These are phyloP conservation scores for Mesocentrotus franciscanus DNA, from an alignment of 53 echinoderm and acorn worm genomes.

Conservation along the genomic window DNA sequence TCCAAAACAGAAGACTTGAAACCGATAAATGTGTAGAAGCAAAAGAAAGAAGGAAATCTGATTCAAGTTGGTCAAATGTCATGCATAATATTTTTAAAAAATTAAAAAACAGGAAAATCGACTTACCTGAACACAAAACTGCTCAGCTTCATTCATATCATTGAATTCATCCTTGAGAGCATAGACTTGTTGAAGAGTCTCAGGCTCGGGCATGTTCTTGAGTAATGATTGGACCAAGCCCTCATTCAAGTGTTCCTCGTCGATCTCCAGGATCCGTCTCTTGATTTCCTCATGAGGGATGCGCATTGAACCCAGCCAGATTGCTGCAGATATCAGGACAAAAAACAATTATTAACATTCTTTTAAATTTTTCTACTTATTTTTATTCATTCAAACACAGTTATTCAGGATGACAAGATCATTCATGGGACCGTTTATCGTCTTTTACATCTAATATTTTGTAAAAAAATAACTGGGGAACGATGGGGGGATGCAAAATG, in stretches of 20 bases:
- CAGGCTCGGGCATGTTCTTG: constrained; percentile 91
- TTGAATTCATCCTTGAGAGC: constrained; percentile 82
- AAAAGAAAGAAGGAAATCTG: background rate
- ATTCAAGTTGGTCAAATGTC: too few species aligned
- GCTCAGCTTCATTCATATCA: constrained; percentile 94
- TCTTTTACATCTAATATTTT: background rate
- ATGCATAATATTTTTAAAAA: background rate
- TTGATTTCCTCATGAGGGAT: constrained; percentile 84
- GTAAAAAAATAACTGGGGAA: background rate
- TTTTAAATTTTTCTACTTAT: background rate
- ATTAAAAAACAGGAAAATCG: background rate
- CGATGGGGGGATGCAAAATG: too few species aligned
- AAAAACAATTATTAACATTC: background rate
- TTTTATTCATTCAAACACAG: background rate
- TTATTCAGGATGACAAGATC: background rate
- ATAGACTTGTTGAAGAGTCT: constrained; percentile 76
- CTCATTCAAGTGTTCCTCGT: constrained; percentile 84
- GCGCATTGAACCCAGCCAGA: constrained; percentile 88
- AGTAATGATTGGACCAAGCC: constrained; percentile 80
- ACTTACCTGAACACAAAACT: constrained; percentile 95
- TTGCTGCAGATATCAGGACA: constrained; percentile 68
- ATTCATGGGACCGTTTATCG: background rate
- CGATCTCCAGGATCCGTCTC: constrained; percentile 86
- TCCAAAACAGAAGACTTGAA: background rate
- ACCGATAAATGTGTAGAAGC: background rate